phyloP scores from a whole-genome alignment of 2,113 vertebrate genomes.

The Odobenus rosmarus region DNA sequence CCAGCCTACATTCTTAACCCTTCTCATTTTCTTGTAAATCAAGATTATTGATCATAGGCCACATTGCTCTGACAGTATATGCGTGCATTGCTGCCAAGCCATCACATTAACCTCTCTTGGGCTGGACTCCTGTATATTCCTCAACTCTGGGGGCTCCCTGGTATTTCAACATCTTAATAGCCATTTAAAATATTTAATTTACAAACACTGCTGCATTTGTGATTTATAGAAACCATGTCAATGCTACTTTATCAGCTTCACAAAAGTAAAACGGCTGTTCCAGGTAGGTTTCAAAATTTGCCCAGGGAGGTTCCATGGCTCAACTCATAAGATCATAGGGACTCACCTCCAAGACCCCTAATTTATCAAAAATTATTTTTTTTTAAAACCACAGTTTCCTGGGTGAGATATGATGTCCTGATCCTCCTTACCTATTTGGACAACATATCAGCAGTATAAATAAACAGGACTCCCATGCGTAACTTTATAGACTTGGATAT shows the following conservation, averaged over 20 bases:
- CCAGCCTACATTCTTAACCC: background rate
- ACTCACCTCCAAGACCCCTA: background rate
- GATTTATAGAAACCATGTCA: background rate
- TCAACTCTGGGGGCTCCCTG: background rate
- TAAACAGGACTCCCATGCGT: background rate
- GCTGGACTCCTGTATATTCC: background rate
- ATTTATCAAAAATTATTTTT: background rate
- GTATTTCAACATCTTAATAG: background rate
- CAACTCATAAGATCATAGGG: background rate
- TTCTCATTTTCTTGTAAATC: background rate
- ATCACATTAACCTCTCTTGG: background rate
- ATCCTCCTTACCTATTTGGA: background rate
- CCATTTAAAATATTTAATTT: background rate
- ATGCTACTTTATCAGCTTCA: background rate
- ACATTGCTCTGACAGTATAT: background rate
- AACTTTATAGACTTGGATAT: background rate
- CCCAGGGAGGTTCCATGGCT: background rate
- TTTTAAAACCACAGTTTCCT: background rate
- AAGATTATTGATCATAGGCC: background rate
- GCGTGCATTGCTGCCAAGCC: accelerated
- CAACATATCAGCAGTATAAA: background rate
- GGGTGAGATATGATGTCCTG: background rate
- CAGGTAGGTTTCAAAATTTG: background rate
- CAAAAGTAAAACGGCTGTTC: background rate
- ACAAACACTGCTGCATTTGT: background rate